Base-by-base conservation (phyloP, 2,113 vertebrate species). In the Lates calcarifer region DNA sequence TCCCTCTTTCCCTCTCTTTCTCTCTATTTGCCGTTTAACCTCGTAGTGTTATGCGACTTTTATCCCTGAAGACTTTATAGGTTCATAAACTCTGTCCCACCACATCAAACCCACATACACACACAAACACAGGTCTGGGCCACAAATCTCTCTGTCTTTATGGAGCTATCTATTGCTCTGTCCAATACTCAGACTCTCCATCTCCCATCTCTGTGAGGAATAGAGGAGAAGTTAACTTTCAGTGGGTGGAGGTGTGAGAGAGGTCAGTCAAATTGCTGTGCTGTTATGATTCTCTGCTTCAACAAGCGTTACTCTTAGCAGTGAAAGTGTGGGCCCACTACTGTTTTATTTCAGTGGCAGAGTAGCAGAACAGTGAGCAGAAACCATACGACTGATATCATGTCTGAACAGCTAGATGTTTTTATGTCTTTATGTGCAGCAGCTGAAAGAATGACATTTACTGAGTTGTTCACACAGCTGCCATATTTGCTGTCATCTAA, bases 21-120 rank as follows among this genome's bases (percentile, higher is more conserved):
- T 82, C 75, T 85, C 79, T 70, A 47, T 81, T 77, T 85, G 85
- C 35, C 65, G 35, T 87, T 88, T 88, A 85, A 88, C 74, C 90
- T 71, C 37, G 6, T 51, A 77, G 79, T 39, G 22, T 87, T 37
- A 65, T 72, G 56, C 4, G 79, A 87, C 87, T 84, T 91, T 93
- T 87, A 91, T 89, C 81, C 81, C 82, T 39, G 55, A 81, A 77
- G 81, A 89, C 82, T 88, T 93, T 90, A 90, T 87, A 43, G 83
- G 85, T 90, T 87, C 85, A 87, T 91, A 90, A 91, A 91, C 85
- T 75, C 69, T 68, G 72, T 77, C 81, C 76, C 43, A 69, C 69
- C 67, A 61, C 60, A 49, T 82, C 74, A 79, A 56, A 80, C 17
- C 1, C 80, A 45, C 83, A 68, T 1, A 69, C 20, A 76, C 39